phyloP scores from a whole-genome alignment of 2,113 vertebrate species.

The Triplophysa dalaica region DNA sequence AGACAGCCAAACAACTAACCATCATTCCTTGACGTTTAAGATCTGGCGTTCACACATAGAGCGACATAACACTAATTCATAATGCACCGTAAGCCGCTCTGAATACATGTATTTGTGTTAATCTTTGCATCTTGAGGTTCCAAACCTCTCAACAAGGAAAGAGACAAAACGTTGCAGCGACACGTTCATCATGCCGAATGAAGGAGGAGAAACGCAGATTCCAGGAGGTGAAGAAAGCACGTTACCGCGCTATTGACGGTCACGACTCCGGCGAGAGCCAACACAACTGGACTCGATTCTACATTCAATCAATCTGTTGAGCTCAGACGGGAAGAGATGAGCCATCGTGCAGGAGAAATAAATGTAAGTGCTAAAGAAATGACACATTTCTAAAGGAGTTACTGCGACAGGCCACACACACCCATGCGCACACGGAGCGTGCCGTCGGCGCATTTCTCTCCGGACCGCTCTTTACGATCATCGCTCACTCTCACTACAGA shows the following conservation, averaged over 20 bases:
- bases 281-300: background rate
- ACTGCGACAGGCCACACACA: background rate
- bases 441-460: background rate
- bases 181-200: too few relatives aligned
- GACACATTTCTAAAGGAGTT: too few relatives aligned
- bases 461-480: background rate
- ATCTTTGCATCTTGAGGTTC: background rate
- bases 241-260: background rate
- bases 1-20: too few relatives aligned
- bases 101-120: too few relatives aligned
- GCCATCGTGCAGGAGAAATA: background rate
- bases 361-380: background rate
- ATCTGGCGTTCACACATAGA: too few relatives aligned
- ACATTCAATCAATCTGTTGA: background rate
- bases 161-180: background rate
- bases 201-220: background rate
- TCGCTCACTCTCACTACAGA: constrained; percentile 16
- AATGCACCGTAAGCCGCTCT: too few relatives aligned
- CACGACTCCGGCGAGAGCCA: background rate
- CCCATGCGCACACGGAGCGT: background rate
- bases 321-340: background rate
- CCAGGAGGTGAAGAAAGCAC: background rate
- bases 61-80: too few relatives aligned
- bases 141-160: background rate
- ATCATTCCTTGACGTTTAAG: too few relatives aligned